Base-by-base conservation (phyloP, 2,113 vertebrate species). In the Phycodurus eques region DNA sequence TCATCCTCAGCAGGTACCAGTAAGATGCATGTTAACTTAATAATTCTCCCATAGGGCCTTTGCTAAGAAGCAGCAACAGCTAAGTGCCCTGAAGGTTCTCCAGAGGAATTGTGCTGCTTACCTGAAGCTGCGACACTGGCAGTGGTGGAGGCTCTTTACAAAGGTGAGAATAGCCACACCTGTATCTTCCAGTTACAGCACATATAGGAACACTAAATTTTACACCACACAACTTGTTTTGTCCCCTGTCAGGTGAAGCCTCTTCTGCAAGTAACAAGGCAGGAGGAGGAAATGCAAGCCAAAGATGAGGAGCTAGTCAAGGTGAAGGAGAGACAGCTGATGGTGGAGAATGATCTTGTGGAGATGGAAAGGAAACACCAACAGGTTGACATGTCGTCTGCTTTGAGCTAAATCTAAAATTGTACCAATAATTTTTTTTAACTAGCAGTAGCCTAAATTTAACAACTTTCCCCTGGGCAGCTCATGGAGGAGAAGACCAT, bases 141-240 rank as follows among this genome's bases (percentile, higher is more conserved):
- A 99, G 89, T 99, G 98, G 98, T 99, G 98, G 97, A 93, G 97
- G 35, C 95, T 99, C 63, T 99, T 99, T 92, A 99, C 98, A 0
- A 99, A 99, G 96, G 98, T 88, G 62, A 77, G 83, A 53, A 46
- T 47, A 47, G n/a, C 20, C 47, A 27, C 65, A 43, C 22, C 17
- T 31, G 14, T 54, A 17, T 61, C 8, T 19, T 42, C 33, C 17
- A 4, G 20, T 5, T 59, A 0, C 43, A 70, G 3, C 39, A 42
- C 22, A n/a, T 51, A 2, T 17, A 1, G 11, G 27, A 59, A 59
- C n/a, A 59, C 22, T 61, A 35, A 31, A 15, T 61, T 27, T 61
- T 61, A 61, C 14, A 61, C 15, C 31, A 39, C 35, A 6, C 35
- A 35, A 35, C 15, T 47, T 22, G 6, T 43, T 47, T 17, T 1